Evolutionary conservation across 2,797 vertebrate species (phyloP).

Genomic region (Macroramphosus scolopax): DNA sequence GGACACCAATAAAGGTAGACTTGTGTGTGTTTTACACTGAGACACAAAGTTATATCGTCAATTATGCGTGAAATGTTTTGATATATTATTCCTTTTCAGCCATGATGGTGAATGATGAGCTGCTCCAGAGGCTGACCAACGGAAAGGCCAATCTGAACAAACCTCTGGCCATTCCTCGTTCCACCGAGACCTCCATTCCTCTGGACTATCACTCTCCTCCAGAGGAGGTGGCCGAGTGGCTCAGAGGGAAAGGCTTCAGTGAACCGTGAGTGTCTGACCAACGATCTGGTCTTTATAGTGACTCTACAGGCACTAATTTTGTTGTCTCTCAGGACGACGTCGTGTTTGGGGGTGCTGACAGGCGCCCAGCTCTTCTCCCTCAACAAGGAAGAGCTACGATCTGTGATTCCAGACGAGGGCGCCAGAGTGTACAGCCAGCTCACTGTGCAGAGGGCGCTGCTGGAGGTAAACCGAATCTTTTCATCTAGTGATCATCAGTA

Average conservation of each 20-base stretch:
- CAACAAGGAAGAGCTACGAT: conserved; percentile 80
- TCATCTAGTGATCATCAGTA: too few species aligned
- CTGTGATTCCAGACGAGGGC: conserved; percentile 84
- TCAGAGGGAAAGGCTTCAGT: conserved; percentile 85
- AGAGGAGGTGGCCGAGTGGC: conserved; percentile 82
- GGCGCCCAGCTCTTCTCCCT: conserved; percentile 85
- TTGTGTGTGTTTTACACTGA: too few species aligned
- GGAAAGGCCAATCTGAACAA: conserved; percentile 72
- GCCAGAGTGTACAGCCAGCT: conserved; percentile 88
- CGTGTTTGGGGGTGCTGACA: conserved; percentile 81
- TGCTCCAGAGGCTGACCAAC: conserved; percentile 82
- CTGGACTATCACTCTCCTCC: conserved; percentile 77
- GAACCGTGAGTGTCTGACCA: conserved; percentile 77
- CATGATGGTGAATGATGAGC: conserved; percentile 85
- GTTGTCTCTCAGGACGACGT: conserved; percentile 79
- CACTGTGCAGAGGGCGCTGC: conserved; percentile 82
- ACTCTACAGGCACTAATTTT: too few species aligned
- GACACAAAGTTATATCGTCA: too few species aligned
- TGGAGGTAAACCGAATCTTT: conserved; percentile 73
- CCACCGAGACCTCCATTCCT: conserved; percentile 67
- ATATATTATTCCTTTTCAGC: conserved; percentile 43
- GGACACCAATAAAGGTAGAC: conserved; percentile 77
- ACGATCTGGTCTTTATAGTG: not conserved
- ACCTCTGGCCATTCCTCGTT: conserved; percentile 75
- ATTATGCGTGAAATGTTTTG: too few species aligned